Evolutionary conservation across 2,113 vertebrate species (phyloP).

Genomic region (Pelodiscus sinensis): DNA sequence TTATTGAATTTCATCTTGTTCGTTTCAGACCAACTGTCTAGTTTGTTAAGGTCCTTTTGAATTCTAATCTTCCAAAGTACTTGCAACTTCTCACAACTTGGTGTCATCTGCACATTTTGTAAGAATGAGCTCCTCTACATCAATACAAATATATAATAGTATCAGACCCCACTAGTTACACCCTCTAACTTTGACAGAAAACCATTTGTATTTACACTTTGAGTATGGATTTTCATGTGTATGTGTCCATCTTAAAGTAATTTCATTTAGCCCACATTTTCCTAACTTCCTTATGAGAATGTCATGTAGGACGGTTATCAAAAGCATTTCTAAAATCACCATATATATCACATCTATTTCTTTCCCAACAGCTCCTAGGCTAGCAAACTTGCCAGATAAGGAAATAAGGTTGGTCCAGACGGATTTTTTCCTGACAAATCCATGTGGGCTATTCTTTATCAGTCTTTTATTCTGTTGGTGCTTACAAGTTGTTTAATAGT

Average conservation of each 20-base stretch:
- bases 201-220: background rate
- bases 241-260: background rate
- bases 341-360: too few species aligned
- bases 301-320: background rate
- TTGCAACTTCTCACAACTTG: background rate
- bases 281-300: background rate
- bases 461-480: too few species aligned
- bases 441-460: too few species aligned
- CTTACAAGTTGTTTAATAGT: too few species aligned
- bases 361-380: too few species aligned
- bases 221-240: background rate
- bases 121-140: background rate
- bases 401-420: too few species aligned
- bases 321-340: too few species aligned
- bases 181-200: background rate
- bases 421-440: too few species aligned
- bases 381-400: too few species aligned
- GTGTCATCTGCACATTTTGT: background rate
- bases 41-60: background rate
- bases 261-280: background rate
- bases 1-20: background rate
- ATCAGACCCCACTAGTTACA: background rate
- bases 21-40: background rate
- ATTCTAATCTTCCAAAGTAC: background rate
- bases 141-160: background rate